Evolutionary conservation across 2,113 vertebrate genomes (phyloP), one percentile per base, ranked within the genome.

Genomic region (Oceanites oceanicus): DNA sequence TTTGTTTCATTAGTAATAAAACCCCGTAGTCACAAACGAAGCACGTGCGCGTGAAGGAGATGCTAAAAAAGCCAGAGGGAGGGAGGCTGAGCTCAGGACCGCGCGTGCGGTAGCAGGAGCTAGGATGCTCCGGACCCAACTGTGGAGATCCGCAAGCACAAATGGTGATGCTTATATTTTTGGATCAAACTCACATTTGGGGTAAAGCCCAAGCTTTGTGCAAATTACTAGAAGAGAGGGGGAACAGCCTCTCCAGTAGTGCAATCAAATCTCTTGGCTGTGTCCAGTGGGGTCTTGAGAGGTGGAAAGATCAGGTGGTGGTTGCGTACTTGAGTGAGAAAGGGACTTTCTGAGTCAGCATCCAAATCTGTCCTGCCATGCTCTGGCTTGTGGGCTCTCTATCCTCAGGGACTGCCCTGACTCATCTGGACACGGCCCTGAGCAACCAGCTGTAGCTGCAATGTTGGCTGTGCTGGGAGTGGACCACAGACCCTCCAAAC

Each of bases 101-200:
- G 1, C 0, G 2, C 0, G 0, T 3, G 14, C 2, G 7, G 29
- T 13, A 11, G 44, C 13, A 63, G 85, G 26, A 80, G 17, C 47
- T 71, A 3, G 25, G 70, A 14, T 62, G 34, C 49, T 76, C 19
- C 3, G 5, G 38, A 16, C 52, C 10, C 0, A 45, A 1, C 67
- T 0, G 0, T 1, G 3, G 27, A n/a, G 15, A 55, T 26, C 32
- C 52, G 19, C 13, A 27, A 29, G 30, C 23, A 45, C 23, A 36
- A 61, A 56, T 1, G 20, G 18, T 1, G 5, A 27, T 3, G 16
- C 5, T 36, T 20, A 4, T 22, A 3, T 10, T 70, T 66, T 79
- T 29, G 9, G 15, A 10, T 55, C 42, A 12, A n/a, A 70, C 59
- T 45, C 3, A 3, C 0, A 0, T 10, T 7, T 11, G 25, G 38